Conservation (phyloP, 1,140 invertebrate genomes). For the Mesaphorura yosii region DNA sequence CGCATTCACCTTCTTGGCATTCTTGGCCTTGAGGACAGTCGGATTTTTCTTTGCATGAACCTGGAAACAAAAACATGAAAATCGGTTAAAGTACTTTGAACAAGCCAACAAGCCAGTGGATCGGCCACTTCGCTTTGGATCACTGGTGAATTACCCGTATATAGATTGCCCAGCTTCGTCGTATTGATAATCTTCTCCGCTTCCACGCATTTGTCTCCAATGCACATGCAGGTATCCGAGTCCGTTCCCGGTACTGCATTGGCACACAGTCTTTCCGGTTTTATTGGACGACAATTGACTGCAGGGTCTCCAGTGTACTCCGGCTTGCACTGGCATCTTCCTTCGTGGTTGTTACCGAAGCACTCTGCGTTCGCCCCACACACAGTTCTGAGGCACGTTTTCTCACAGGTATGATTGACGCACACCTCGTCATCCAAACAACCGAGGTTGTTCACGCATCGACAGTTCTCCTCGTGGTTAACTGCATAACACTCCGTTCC, state of each 20-base stretch:
- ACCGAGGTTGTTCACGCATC: constrained; percentile 67
- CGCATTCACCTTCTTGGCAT: too few relatives aligned
- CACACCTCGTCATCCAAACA: constrained; percentile 62
- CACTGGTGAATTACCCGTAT: constrained; percentile 61
- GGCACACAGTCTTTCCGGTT: constrained; percentile 62
- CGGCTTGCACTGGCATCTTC: constrained; percentile 63
- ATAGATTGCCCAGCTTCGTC: constrained; percentile 65
- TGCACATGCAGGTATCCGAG: too few relatives aligned
- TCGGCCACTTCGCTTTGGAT: constrained; percentile 72
- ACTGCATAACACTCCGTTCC: too few relatives aligned
- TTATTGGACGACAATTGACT: constrained; percentile 53
- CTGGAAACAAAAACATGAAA: too few relatives aligned
- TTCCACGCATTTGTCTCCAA: too few relatives aligned
- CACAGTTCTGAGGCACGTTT: too few relatives aligned
- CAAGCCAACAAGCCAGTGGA: constrained; percentile 54
- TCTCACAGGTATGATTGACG: too few relatives aligned
- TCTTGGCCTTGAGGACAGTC: too few relatives aligned
- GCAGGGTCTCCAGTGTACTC: constrained; percentile 68
- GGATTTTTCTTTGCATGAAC: too few relatives aligned
- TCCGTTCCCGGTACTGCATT: too few relatives aligned
- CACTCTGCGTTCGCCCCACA: constrained; percentile 74
- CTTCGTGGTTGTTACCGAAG: constrained; percentile 53
- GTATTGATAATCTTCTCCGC: constrained; percentile 66
- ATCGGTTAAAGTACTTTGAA: too few relatives aligned
- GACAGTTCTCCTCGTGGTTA: too few relatives aligned